Evolutionary conservation across 2,113 vertebrate species (phyloP).

Genomic region (Rissa tridactyla): DNA sequence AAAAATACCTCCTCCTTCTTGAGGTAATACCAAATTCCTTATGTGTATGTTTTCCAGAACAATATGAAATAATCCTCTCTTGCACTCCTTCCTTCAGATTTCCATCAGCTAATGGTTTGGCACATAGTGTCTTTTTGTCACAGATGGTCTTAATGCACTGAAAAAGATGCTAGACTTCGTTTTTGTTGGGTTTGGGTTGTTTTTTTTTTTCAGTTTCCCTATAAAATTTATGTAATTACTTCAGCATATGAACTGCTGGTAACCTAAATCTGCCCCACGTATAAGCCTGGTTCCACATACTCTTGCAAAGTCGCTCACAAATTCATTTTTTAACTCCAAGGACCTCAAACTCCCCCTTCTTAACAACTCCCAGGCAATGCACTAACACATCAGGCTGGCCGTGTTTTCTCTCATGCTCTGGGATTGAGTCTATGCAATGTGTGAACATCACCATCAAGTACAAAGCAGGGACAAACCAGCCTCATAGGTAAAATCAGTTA

Average conservation of each 20-base stretch:
- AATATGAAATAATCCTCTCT: background rate
- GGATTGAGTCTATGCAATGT: background rate
- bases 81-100: background rate
- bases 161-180: background rate
- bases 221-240: background rate
- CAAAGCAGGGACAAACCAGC: background rate
- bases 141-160: background rate
- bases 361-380: background rate
- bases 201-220: background rate
- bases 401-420: background rate
- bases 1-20: background rate
- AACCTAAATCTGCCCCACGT: background rate
- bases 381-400: background rate
- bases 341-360: background rate
- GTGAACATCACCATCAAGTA: background rate
- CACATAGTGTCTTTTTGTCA: background rate
- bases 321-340: background rate
- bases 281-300: background rate
- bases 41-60: background rate
- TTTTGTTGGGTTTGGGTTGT: background rate
- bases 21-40: background rate
- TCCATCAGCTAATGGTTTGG: background rate
- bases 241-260: background rate
- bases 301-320: background rate
- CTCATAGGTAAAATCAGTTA: background rate